Base-by-base conservation (phyloP, 2,797 vertebrate genomes). In the Coccyzus lansbergi region DNA sequence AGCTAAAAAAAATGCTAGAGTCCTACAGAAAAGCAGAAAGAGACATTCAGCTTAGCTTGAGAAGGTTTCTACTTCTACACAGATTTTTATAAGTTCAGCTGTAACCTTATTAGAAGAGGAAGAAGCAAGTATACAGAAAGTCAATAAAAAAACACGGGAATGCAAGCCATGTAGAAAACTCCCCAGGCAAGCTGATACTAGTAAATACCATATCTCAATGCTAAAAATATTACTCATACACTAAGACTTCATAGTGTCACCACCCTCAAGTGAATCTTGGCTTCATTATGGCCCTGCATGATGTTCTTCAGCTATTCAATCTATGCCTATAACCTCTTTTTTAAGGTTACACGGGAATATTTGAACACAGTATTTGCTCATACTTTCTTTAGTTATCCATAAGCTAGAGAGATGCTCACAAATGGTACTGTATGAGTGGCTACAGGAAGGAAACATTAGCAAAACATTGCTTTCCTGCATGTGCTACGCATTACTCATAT, bases 361-460 rank as follows among this genome's bases (percentile, higher is more conserved):
- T 59, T 83, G 10, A 64, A 48, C 8, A 40, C 1, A 55, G 20
- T 9, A 6, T 31, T 62, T n/a, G 8, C 9, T 36, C 25, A 17
- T 36, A 15, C 15, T 31, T 28, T 65, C 9, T 51, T 68, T 22
- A 15, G 8, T 40, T 44, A 67, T 2, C 8, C 6, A 19, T 29
- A 21, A 76, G 14, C 15, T 26, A 49, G 28, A 40, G 1, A 65
- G 36, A 59, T 2, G 1, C 2, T 84, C 21, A 75, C 0, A 0
- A 86, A 71, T 0, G 1, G 26, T 17, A 36, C 14, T 2, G 0
- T 28, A 70, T 12, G 91, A 90, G 64, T 7, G 5, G 3, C 3
- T 10, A 18, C 6, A 28, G 28, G 19, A 92, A 65, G 26, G 3
- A 84, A 86, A 40, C 25, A 34, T 4, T 34, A 28, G 14, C 16